Conservation (phyloP, 1,140 invertebrate species). For the Eupristina koningsbergeri region DNA sequence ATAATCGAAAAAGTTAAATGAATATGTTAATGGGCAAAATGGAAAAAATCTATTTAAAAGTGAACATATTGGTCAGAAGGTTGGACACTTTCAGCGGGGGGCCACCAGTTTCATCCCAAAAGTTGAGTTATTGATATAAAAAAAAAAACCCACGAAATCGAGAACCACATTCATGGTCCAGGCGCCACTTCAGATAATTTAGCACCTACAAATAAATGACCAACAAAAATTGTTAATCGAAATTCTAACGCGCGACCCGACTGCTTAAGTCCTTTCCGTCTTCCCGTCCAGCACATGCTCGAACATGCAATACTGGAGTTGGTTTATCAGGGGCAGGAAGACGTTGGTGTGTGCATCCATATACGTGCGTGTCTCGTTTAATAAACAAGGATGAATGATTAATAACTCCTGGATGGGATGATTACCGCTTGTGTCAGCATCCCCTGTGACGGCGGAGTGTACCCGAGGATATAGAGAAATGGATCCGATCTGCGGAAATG, state of each 20-base stretch:
- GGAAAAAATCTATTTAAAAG: not conserved
- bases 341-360: conserved; percentile 59
- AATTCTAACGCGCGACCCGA: conserved; percentile 52
- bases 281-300: not conserved
- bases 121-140: too few species aligned
- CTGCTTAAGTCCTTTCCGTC: too few species aligned
- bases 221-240: conserved; percentile 59
- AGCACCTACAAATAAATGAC: conserved; percentile 29
- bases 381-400: conserved; percentile 71
- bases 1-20: not conserved
- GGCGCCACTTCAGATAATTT: too few species aligned
- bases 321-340: conserved; percentile 59
- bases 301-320: conserved; percentile 11
- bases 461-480: not conserved
- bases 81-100: too few species aligned
- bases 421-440: conserved; percentile 53
- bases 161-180: too few species aligned
- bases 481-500: not conserved
- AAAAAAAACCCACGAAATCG: too few species aligned
- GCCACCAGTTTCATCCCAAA: not conserved
- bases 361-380: conserved; percentile 60
- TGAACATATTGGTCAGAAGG: not conserved
- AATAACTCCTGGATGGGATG: conserved; percentile 65
- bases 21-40: not conserved
- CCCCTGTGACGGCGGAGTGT: conserved; percentile 45